Conservation (phyloP, 2,888 invertebrate genomes). For the Camptogramma bilineatum region DNA sequence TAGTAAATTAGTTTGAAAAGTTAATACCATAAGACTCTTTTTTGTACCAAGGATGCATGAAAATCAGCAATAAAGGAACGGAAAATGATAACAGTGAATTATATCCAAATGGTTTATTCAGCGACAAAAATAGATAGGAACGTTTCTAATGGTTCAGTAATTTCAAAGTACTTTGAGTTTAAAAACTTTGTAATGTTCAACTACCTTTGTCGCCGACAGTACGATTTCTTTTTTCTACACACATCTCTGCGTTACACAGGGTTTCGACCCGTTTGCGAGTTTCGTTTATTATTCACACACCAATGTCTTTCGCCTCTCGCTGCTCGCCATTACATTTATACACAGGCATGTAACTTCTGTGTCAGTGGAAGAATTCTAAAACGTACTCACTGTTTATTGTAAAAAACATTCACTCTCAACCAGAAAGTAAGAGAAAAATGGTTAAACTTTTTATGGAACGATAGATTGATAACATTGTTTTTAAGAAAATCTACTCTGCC, state of each 20-base stretch:
- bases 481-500: background rate
- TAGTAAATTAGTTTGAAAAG: no score
- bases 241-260: conserved; percentile 17
- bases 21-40: no score
- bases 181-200: background rate
- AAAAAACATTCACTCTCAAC: background rate
- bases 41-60: no score
- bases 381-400: background rate
- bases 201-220: background rate
- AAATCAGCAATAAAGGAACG: no score
- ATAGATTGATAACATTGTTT: no score
- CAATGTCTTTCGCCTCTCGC: conserved; percentile 48
- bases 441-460: no score
- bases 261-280: conserved; percentile 47
- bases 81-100: no score
- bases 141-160: no score
- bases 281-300: conserved; percentile 64
- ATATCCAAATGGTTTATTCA: no score
- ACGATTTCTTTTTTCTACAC: conserved; percentile 15
- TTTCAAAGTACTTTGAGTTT: no score
- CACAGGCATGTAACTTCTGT: conserved; percentile 9
- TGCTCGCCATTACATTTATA: conserved; percentile 14
- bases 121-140: no score
- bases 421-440: no score
- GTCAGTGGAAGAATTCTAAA: background rate